phyloP scores from a whole-genome alignment of 2,888 invertebrate genomes.

The Falcaria lacertinaria region DNA sequence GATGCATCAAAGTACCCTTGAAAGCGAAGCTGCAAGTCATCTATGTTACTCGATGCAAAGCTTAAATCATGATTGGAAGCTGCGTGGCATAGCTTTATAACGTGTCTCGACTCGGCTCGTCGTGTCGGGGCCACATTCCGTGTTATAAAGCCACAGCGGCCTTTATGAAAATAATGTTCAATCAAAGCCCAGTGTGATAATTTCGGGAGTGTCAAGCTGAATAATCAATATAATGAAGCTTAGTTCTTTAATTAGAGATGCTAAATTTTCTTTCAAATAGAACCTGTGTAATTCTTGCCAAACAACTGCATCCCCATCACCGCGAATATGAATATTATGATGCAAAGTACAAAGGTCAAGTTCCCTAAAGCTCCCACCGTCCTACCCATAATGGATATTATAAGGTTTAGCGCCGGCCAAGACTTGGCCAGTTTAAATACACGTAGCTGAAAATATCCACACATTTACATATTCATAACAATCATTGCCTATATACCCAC shows the following conservation, averaged over 20 bases:
- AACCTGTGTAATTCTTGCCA: conserved; percentile 92
- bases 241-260: conserved; percentile 68
- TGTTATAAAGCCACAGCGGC: conserved; percentile 75
- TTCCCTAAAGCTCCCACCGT: conserved; percentile 97
- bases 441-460: conserved; percentile 87
- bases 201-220: conserved; percentile 76
- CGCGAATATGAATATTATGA: conserved; percentile 98
- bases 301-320: conserved; percentile 98
- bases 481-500: conserved; percentile 8
- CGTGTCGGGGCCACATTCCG: conserved; percentile 50
- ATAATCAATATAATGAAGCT: conserved; percentile 69
- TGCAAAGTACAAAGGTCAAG: conserved; percentile 95
- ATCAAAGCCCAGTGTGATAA: conserved; percentile 75
- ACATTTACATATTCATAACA: conserved; percentile 49
- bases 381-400: conserved; percentile 97
- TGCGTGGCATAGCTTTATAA: conserved; percentile 77
- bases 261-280: conserved; percentile 73
- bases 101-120: conserved; percentile 50
- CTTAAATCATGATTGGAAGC: conserved; percentile 73
- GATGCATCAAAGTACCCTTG: conserved; percentile 68
- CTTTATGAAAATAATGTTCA: conserved; percentile 68
- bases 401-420: conserved; percentile 96
- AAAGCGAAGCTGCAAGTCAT: conserved; percentile 78
- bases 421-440: conserved; percentile 98
- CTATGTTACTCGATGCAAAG: conserved; percentile 78